These are phyloP conservation scores for Nesoenas mayeri DNA, from an alignment of 2,113 vertebrate species.

Conservation along the genomic window DNA sequence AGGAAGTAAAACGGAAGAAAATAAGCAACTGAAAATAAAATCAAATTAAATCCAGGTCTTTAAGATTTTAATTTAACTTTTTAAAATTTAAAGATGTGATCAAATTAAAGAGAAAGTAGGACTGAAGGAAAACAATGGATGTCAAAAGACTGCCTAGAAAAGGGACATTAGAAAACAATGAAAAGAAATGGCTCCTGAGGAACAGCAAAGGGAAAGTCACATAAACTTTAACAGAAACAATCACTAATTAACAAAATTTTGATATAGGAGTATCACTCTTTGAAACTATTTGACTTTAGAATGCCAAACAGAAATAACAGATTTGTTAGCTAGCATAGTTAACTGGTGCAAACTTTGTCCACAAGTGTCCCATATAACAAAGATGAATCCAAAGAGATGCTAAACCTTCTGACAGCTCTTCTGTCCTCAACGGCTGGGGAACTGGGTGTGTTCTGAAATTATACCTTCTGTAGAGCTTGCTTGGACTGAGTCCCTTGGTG, in stretches of 20 bases:
- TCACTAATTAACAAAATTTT: not conserved
- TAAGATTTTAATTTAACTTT: not conserved
- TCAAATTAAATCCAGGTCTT: not conserved
- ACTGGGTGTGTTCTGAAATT: not conserved
- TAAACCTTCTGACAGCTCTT: not conserved
- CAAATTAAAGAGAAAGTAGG: not conserved
- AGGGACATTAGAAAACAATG: not conserved
- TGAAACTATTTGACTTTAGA: not conserved
- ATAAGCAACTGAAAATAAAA: not conserved
- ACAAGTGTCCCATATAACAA: not conserved
- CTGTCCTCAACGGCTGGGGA: not conserved
- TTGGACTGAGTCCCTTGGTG: not conserved
- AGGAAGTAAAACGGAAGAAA: not conserved
- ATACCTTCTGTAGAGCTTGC: not conserved
- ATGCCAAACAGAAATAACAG: not conserved
- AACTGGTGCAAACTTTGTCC: not conserved
- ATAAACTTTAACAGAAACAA: not conserved
- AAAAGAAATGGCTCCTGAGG: rapidly evolving
- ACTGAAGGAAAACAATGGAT: not conserved
- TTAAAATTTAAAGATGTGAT: not conserved
- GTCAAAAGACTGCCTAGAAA: not conserved
- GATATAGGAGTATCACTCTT: not conserved
- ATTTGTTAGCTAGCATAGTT: not conserved
- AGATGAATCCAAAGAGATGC: not conserved
- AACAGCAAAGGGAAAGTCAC: not conserved